Evolutionary conservation across 2,113 vertebrate species (phyloP), one percentile per base, ranked within the genome.

Genomic region (Maylandia zebra): DNA sequence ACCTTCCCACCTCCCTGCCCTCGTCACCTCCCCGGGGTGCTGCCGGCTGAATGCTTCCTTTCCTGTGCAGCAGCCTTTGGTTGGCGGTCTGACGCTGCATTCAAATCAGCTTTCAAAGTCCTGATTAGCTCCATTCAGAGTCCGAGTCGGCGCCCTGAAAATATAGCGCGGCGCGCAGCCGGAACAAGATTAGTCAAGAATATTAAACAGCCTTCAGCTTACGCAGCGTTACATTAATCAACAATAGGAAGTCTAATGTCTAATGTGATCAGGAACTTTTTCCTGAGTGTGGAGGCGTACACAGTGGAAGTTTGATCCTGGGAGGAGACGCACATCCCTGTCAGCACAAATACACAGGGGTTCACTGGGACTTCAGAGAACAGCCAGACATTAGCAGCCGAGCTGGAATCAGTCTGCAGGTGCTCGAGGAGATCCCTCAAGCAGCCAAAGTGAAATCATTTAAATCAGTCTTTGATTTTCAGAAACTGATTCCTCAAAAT

Each of bases 141-240:
- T 53, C 41, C 24, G 34, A 12, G 22, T 12, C 8, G 8, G 19
- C 9, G 10, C 4, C 19, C 27, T 24, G 19, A 76, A 76, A 50
- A 19, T 1, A 3, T 43, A 0, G 1, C 3, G 41, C 22, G 16
- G 41, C 22, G 3, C 8, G 5, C 22, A 74, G 38, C 38, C 16
- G 14, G 32, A 1, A 34, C 11, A 3, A 7, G 59, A 45, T 45
- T 74, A 17, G 9, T 45, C 8, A 27, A 45, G 38, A 74, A 74
- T 45, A 74, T 45, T 74, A 27, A 27, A 45, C 6, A 38, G 19
- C 38, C 19, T 30, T 30, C 41, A 48, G 14, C 13, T 48, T 30
- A 76, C 24, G 0, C 71, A 48, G 6, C 14, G 9, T 45, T 1
- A 1, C 43, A 27, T 11, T 48, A 27, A 48, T 48, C 24, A 19